Evolutionary conservation across 2,888 invertebrate genomes (phyloP).

Genomic region (Peribatodes rhomboidaria): DNA sequence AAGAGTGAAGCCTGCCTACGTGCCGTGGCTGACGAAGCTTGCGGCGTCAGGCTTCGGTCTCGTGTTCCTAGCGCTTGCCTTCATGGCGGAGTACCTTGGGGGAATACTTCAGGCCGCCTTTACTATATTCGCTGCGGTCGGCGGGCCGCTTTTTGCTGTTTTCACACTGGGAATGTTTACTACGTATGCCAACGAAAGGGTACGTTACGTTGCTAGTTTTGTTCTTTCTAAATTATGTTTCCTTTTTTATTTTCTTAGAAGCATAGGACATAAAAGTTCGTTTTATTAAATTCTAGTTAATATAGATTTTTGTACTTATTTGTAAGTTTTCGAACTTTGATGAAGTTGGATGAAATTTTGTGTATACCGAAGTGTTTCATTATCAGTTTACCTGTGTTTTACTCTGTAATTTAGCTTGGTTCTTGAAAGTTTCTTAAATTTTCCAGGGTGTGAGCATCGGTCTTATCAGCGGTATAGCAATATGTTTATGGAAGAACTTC

Average conservation of each 20-base stretch:
- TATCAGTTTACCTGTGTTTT: background rate
- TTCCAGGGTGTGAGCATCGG: constrained; percentile 90
- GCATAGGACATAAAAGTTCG: no score
- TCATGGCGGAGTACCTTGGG: constrained; percentile 92
- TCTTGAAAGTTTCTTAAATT: constrained; percentile 5
- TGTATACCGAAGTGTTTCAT: no score
- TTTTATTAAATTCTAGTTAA: no score
- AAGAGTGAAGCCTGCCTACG: constrained; percentile 61
- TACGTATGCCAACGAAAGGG: constrained; percentile 89
- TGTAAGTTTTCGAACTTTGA: no score
- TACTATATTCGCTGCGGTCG: constrained; percentile 94
- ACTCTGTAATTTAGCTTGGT: no score
- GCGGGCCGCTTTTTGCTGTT: constrained; percentile 94
- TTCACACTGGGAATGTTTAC: constrained; percentile 95
- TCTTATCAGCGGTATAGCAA: constrained; percentile 87
- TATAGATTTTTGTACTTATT: no score
- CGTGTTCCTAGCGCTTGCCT: constrained; percentile 92
- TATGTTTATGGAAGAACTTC: constrained; percentile 94
- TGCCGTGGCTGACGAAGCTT: constrained; percentile 87
- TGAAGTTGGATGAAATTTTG: no score
- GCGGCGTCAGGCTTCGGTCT: constrained; percentile 91
- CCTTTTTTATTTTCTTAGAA: background rate
- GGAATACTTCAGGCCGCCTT: constrained; percentile 94
- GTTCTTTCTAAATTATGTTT: background rate
- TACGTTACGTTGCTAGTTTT: constrained; percentile 72